Evolutionary conservation across 2,113 vertebrate species (phyloP).

Genomic region (Motacilla tschutschensis): DNA sequence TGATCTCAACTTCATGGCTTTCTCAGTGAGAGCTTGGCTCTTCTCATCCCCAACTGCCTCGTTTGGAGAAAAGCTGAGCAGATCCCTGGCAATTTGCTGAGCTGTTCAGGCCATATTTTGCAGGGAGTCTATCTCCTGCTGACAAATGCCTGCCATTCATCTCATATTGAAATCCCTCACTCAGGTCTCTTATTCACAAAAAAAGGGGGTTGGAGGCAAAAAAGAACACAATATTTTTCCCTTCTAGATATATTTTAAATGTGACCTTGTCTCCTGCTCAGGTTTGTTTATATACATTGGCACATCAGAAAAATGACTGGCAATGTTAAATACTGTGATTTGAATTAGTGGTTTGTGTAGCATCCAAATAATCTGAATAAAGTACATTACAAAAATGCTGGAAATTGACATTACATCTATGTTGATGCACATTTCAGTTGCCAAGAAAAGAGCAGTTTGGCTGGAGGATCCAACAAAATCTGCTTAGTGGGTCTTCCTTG

Average conservation of each 20-base stretch:
- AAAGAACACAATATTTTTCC: not conserved
- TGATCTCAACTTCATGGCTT: not conserved
- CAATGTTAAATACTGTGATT: conserved; percentile 10
- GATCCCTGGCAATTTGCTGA: not conserved
- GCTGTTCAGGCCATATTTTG: not conserved
- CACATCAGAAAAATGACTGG: not conserved
- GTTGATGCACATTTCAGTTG: conserved; percentile 2
- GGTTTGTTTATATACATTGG: not conserved
- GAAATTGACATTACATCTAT: conserved; percentile 20
- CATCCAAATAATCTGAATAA: not conserved
- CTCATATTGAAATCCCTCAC: not conserved
- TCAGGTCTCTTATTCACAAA: not conserved
- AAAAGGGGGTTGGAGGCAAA: not conserved
- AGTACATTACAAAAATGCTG: not conserved
- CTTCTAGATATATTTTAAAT: not conserved
- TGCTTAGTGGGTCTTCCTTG: conserved; percentile 51
- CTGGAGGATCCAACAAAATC: conserved; percentile 54
- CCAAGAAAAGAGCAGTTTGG: conserved; percentile 66
- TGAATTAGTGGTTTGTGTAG: conserved; percentile 13
- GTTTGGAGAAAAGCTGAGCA: not conserved
- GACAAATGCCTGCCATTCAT: not conserved
- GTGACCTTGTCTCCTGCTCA: not conserved
- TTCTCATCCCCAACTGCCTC: not conserved
- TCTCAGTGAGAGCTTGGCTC: not conserved
- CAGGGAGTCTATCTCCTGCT: not conserved